Evolutionary conservation across 2,888 invertebrate species (phyloP), one percentile per base, ranked within the genome.

Genomic region (Drosophila yooni): DNA sequence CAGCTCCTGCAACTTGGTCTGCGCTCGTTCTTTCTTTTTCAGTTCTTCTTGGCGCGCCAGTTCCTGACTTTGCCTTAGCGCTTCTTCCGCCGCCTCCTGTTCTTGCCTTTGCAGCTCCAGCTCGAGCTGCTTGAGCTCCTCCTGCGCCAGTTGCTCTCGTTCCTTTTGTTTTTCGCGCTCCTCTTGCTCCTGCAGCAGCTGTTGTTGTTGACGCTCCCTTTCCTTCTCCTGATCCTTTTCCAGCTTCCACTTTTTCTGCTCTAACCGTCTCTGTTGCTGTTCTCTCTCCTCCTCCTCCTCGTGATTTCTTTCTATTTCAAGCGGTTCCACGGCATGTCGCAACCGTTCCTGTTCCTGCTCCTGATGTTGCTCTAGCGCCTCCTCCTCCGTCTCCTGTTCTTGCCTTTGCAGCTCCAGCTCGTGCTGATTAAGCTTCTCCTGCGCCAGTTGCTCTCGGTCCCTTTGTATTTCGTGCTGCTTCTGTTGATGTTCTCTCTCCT

Each of bases 221-320:
- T 53, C 46, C 8, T 13, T 43, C 10, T 65, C 48, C 36, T 48
- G 33, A 8, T 70, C 50, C 15, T 13, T 21, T 25, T 51, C 57
- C 2, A 51, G 62, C 33, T 62, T 33, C 21, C 38, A 34, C 40
- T 59, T 46, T 13, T 48, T 31, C 13, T 48, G 50, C n/a, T 53
- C 70, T 5, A 2, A 36, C 15, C 31, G 25, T 15, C 59, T 54
- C 21, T 66, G 43, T 13, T 62, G 46, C 3, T 59, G 31, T 2
- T 40, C 29, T 1, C 33, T 43, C 21, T 51, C n/a, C 10, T 79
- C 67, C 18, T 62, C 51, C 18, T 62, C 51, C 15, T 70, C 54
- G 13, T 53, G 27, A 3, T 61, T 61, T 10, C 21, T 57, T 46
- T 15, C 46, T 25, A 46, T 25, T 25, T 46, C 46, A 46, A 46